Evolutionary conservation across 2,888 invertebrate species (phyloP).

Genomic region (Philereme transversata): DNA sequence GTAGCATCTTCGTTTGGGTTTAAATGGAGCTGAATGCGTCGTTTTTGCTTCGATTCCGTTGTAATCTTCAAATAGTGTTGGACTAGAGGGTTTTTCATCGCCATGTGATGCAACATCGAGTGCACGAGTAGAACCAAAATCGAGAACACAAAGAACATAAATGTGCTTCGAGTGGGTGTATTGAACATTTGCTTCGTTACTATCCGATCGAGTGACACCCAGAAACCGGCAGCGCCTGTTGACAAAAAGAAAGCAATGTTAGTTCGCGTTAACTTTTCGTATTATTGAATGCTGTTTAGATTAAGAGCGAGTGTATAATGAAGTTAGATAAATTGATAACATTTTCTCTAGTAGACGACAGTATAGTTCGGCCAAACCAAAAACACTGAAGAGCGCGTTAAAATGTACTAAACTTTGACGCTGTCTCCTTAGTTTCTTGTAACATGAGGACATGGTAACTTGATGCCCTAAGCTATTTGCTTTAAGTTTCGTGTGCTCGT

Average conservation of each 20-base stretch:
- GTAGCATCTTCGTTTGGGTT: slow-evolving; percentile 94
- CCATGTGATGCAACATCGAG: slow-evolving; percentile 90
- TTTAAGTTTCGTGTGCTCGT: too few relatives aligned
- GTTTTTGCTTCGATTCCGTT: slow-evolving; percentile 88
- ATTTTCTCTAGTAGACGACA: too few relatives aligned
- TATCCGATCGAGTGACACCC: slow-evolving; percentile 93
- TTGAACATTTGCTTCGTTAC: slow-evolving; percentile 90
- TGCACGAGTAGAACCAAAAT: slow-evolving; percentile 90
- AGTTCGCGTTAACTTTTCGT: too few relatives aligned
- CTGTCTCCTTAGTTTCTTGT: too few relatives aligned
- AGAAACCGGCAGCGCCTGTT: slow-evolving; percentile 92
- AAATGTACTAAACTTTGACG: too few relatives aligned
- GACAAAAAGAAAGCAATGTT: neutral
- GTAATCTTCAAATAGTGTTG: slow-evolving; percentile 91
- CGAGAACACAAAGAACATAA: slow-evolving; percentile 93
- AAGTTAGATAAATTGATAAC: too few relatives aligned
- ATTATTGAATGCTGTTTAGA: too few relatives aligned
- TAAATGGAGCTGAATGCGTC: slow-evolving; percentile 90
- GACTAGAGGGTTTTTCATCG: slow-evolving; percentile 92
- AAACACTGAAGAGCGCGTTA: too few relatives aligned
- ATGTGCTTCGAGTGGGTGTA: slow-evolving; percentile 91
- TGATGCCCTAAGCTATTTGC: too few relatives aligned
- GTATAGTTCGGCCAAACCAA: too few relatives aligned
- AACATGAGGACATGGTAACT: too few relatives aligned
- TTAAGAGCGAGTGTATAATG: too few relatives aligned